Percentiles rank a stretch among this genome's conserved stretches.
Conservation (phyloP, 2,797 vertebrate genomes). For the Malurus splendens region DNA sequence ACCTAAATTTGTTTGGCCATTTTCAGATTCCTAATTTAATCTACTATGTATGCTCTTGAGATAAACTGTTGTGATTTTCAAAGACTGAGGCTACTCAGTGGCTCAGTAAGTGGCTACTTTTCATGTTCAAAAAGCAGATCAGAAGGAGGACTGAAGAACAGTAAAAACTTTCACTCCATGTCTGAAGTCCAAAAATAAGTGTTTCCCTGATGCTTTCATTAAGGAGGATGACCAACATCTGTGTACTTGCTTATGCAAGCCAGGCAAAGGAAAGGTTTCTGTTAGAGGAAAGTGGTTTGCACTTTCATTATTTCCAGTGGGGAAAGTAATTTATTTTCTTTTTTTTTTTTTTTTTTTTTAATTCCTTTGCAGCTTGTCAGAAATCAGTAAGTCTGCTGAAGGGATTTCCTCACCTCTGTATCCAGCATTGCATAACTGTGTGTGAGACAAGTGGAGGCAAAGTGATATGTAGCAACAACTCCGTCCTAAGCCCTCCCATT, state of each 20-base stretch:
- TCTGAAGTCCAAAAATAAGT: not conserved
- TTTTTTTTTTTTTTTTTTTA: not conserved
- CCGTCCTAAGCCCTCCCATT: not conserved
- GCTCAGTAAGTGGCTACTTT: not conserved
- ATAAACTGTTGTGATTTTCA: not conserved
- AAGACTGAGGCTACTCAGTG: not conserved
- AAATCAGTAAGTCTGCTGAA: not conserved
- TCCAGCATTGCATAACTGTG: not conserved
- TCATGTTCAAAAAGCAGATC: not conserved
- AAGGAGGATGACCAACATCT: not conserved
- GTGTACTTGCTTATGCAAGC: not conserved
- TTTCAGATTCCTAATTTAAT: not conserved
- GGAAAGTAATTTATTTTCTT: not conserved
- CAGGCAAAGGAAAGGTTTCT: not conserved
- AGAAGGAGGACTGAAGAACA: not conserved
- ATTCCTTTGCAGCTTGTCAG: not conserved
- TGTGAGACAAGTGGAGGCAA: not conserved
- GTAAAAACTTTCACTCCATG: not conserved
- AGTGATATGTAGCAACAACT: not conserved
- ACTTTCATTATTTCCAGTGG: not conserved
- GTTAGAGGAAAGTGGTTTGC: not conserved
- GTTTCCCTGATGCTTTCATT: not conserved
- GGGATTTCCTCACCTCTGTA: not conserved
- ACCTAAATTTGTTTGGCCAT: not conserved
- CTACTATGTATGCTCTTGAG: not conserved